Evolutionary conservation across 2,113 vertebrate genomes (phyloP).

Genomic region (Amblyornis subalaris): DNA sequence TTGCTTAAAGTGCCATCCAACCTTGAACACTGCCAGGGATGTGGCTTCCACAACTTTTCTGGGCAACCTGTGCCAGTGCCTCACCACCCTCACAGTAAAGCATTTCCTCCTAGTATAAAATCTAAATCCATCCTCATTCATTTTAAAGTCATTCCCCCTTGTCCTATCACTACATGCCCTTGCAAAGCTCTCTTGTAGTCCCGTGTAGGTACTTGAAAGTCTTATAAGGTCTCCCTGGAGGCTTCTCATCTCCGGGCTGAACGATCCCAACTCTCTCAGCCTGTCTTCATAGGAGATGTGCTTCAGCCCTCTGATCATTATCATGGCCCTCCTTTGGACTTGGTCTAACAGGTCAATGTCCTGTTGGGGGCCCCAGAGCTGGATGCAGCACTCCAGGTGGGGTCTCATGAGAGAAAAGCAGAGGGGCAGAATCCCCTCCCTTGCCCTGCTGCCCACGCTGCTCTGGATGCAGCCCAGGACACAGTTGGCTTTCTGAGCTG

Average conservation of each 20-base stretch:
- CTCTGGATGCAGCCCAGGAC: neutral
- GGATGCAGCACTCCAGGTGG: neutral
- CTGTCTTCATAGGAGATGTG: neutral
- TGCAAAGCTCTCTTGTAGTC: neutral
- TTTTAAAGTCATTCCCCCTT: neutral
- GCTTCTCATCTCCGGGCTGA: neutral
- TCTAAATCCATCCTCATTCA: neutral
- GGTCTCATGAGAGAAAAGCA: neutral
- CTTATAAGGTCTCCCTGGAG: neutral
- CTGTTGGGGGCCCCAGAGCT: neutral
- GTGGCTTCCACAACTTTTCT: neutral
- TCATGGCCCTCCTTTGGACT: neutral
- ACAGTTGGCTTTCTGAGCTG: neutral
- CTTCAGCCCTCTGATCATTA: neutral
- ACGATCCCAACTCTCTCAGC: neutral
- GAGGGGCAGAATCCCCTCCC: neutral
- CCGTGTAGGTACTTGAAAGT: neutral
- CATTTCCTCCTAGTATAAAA: neutral
- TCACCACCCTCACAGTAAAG: neutral
- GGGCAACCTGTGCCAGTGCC: neutral
- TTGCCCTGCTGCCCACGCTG: fast-evolving
- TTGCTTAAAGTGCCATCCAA: neutral
- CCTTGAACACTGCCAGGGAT: neutral
- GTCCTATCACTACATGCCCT: neutral
- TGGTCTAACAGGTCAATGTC: fast-evolving